Conservation (phyloP, 64 coral and sea anemone species). For the Stichodactyla helianthus region DNA sequence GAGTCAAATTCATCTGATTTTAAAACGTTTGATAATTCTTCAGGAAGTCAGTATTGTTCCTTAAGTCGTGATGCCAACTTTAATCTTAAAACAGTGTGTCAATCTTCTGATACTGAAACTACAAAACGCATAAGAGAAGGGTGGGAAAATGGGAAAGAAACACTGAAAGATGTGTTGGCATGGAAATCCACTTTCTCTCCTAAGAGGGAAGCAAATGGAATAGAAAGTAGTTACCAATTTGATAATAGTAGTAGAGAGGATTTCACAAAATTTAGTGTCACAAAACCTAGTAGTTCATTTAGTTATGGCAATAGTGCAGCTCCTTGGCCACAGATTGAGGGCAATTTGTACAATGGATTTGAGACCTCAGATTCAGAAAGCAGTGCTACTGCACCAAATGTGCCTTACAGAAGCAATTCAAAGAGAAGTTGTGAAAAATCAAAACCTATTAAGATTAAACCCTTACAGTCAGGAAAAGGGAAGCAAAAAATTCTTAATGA, state of each 20-base stretch:
- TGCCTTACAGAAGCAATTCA: neutral
- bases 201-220: neutral
- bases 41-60: neutral
- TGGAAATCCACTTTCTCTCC: neutral
- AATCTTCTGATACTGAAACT: neutral
- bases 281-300: neutral
- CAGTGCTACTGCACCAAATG: conserved; percentile 17
- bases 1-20: neutral
- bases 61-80: neutral
- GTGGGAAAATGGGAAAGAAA: neutral
- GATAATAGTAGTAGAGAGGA: neutral
- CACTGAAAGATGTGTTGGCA: neutral
- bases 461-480: conserved; percentile 38
- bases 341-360: conserved; percentile 75
- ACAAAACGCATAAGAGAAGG: neutral
- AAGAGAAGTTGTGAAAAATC: neutral
- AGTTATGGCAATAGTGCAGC: neutral
- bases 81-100: neutral
- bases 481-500: conserved; percentile 88
- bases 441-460: neutral
- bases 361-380: conserved; percentile 90
- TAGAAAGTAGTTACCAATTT: neutral
- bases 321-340: conserved; percentile 68
- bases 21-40: neutral
- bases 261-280: conserved; percentile 6